Percentiles rank a stretch among this genome's conserved stretches.
Evolutionary conservation across 2,113 vertebrate species (phyloP).

Genomic region (Xiphophorus maculatus): DNA sequence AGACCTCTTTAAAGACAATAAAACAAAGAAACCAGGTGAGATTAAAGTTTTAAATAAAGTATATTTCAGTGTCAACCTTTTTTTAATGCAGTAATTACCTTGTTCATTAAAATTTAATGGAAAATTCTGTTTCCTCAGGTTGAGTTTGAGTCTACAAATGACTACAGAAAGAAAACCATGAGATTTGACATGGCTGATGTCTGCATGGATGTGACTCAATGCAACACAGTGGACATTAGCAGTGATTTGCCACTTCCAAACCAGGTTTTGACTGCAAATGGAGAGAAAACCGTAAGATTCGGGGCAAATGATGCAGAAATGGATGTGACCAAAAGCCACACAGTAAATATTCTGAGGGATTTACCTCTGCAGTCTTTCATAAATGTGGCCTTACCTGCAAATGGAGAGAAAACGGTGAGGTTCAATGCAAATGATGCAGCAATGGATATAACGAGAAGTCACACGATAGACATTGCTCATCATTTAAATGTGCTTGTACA

Average conservation of each 20-base stretch:
- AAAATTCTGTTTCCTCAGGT: conserved; percentile 36
- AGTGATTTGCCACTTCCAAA: not conserved
- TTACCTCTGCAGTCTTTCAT: no score
- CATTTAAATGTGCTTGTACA: no score
- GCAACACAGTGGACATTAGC: conserved; percentile 9
- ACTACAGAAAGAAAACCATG: conserved; percentile 35
- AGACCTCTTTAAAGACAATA: conserved; percentile 3
- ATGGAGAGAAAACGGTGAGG: conserved; percentile 19
- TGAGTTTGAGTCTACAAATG: conserved; percentile 28
- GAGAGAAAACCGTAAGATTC: conserved; percentile 34
- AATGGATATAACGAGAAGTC: conserved; percentile 34
- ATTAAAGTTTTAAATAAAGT: not conserved
- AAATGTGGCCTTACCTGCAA: not conserved
- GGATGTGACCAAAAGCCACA: conserved; percentile 34
- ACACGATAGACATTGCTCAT: not conserved
- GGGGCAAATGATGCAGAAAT: conserved; percentile 5
- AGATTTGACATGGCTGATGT: conserved; percentile 9
- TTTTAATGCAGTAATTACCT: not conserved
- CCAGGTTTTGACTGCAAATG: not conserved
- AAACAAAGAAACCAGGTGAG: conserved; percentile 42
- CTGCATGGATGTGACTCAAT: conserved; percentile 18
- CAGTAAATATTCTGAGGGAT: not conserved
- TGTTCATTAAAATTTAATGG: not conserved
- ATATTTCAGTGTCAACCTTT: not conserved
- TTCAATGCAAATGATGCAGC: conserved; percentile 12